These are phyloP conservation scores for Iphiclides podalirius DNA, from an alignment of 2,888 invertebrate genomes.

Conservation along the genomic window DNA sequence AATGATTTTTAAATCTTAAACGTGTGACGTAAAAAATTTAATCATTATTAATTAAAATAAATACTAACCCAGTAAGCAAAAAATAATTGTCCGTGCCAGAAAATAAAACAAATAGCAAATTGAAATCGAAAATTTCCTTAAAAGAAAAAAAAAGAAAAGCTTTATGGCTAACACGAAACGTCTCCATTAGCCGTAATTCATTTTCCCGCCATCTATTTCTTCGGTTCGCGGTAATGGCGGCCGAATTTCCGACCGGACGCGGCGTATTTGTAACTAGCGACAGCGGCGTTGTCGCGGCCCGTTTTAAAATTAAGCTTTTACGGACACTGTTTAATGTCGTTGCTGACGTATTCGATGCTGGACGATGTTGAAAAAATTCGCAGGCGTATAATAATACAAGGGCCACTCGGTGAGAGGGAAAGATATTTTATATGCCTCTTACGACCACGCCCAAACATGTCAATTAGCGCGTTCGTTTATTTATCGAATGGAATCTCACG, in stretches of 20 bases:
- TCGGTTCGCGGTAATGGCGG: conserved; percentile 9
- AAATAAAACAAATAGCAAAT: too few species aligned
- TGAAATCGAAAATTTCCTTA: too few species aligned
- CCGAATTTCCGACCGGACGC: conserved; percentile 15
- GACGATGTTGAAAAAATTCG: not conserved
- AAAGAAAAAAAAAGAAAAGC: not conserved
- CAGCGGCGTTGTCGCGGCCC: conserved; percentile 8
- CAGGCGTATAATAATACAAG: not conserved
- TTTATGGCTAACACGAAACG: conserved; percentile 8
- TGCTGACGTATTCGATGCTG: conserved; percentile 3
- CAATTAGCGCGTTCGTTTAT: too few species aligned
- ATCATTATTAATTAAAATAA: too few species aligned
- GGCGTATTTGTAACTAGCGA: conserved; percentile 11
- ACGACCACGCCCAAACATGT: too few species aligned
- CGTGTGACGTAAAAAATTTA: too few species aligned
- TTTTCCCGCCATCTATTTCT: conserved; percentile 16
- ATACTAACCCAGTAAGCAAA: too few species aligned
- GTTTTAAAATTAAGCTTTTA: conserved; percentile 4
- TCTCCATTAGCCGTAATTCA: conserved; percentile 5
- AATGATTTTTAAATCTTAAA: too few species aligned
- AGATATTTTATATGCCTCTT: too few species aligned
- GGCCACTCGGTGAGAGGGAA: not conserved
- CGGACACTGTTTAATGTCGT: conserved; percentile 11
- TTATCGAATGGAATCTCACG: too few species aligned
- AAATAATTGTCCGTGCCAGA: too few species aligned